Conservation (phyloP, 2,113 vertebrate species). For the Peromyscus californicus region DNA sequence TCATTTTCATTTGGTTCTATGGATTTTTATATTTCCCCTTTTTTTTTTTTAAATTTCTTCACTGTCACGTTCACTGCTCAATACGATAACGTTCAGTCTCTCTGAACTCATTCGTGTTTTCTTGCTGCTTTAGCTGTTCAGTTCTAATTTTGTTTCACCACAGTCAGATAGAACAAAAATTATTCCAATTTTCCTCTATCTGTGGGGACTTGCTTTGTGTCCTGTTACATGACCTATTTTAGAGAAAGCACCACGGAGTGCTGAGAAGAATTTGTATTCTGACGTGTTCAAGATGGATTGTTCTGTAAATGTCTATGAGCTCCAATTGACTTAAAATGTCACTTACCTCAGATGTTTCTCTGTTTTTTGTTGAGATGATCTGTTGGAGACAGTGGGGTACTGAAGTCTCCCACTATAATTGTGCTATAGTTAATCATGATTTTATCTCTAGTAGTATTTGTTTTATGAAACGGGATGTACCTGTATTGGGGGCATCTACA, state of each 20-base stretch:
- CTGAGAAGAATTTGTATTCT: neutral
- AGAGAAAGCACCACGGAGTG: neutral
- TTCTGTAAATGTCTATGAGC: neutral
- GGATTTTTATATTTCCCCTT: neutral
- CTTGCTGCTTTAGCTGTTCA: neutral
- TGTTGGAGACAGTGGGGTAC: neutral
- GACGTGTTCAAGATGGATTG: neutral
- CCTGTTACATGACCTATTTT: neutral
- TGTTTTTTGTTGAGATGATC: neutral
- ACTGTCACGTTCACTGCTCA: neutral
- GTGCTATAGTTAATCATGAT: too few species aligned
- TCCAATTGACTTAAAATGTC: neutral
- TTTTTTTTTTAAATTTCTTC: neutral
- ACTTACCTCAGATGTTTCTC: neutral
- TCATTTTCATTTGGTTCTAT: neutral
- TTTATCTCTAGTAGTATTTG: too few species aligned
- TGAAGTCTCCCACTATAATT: too few species aligned
- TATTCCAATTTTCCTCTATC: too few species aligned
- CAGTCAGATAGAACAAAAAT: neutral
- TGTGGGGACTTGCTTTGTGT: neutral
- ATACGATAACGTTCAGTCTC: neutral
- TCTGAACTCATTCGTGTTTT: neutral
- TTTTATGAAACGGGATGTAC: too few species aligned
- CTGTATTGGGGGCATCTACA: neutral
- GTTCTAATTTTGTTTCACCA: neutral